Evolutionary conservation across 2,888 invertebrate species (phyloP), one percentile per base, ranked within the genome.

Genomic region (Leptothorax acervorum): DNA sequence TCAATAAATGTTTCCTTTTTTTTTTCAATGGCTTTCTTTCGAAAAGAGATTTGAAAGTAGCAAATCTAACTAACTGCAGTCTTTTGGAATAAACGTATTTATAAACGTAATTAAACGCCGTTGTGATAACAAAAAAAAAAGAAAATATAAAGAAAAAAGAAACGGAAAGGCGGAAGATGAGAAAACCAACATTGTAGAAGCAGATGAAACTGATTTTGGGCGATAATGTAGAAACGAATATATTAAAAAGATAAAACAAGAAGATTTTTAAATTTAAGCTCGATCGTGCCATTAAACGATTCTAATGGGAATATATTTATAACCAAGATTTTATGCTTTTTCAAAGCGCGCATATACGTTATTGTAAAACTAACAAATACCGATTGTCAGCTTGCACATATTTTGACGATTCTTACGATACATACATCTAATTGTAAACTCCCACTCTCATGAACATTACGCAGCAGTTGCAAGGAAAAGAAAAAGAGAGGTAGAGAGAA

Each of bases 401-500:
- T 91, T 91, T 91, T 90, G 90, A 89, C 85, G 84, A 86, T 90
- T 89, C 90, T 90, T 90, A 87, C 71, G 39, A 90, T 89, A 87
- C 91, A 89, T 92, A 88, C 92, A 90, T 89, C 85, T 90, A 90
- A 90, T 76, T 89, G 88, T 90, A 89, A 90, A 87, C 70, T 78
- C 85, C 86, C 87, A 82, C 85, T 87, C 85, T 86, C 73, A 70
- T 39, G 74, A 78, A 85, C 82, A 85, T 85, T 75, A 81, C 78
- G 73, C 78, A 84, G 83, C 73, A 73, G 73, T 70, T 82, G 57
- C 66, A 57, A 84, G 65, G 23, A 63, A 71, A 9, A 55, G 45
- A 48, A n/a, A 68, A 8, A 48, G 15, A 12, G 18, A 35, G 12
- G n/a, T 3, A 53, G n/a, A 68, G 4, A 11, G n/a, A 31, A 6